Evolutionary conservation across 2,113 vertebrate genomes (phyloP).

Genomic region (Bubo bubo): DNA sequence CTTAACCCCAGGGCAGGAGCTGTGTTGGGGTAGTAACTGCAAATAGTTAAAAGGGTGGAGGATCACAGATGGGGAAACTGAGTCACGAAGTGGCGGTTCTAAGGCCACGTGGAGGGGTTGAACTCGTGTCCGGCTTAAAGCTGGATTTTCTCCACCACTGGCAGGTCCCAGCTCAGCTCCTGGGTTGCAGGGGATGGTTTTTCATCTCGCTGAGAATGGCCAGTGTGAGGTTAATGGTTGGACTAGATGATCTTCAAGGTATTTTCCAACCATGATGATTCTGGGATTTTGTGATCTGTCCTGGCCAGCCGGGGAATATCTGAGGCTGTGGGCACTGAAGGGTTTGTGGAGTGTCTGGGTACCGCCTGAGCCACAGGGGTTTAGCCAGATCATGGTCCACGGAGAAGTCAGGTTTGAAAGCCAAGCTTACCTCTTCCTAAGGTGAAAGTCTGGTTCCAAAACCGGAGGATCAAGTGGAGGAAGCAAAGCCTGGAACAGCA

Average conservation of each 20-base stretch:
- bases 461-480: conserved; percentile 75
- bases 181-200: neutral
- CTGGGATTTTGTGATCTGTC: neutral
- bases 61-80: neutral
- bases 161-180: neutral
- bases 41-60: neutral
- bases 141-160: neutral
- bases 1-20: neutral
- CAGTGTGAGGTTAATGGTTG: too few relatives aligned
- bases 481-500: conserved; percentile 73
- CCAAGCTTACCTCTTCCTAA: neutral
- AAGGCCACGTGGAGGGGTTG: fast-evolving
- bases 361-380: neutral
- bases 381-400: neutral
- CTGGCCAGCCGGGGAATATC: neutral
- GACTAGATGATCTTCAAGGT: too few relatives aligned
- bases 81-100: neutral
- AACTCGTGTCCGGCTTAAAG: neutral
- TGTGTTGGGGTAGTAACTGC: fast-evolving
- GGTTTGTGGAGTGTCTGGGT: neutral
- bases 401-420: neutral
- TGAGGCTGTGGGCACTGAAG: neutral
- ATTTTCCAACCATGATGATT: too few relatives aligned
- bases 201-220: neutral
- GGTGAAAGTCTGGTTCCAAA: conserved; percentile 80